Conservation (phyloP, 2,888 invertebrate species). For the Sinopyrophorus schimmeli region DNA sequence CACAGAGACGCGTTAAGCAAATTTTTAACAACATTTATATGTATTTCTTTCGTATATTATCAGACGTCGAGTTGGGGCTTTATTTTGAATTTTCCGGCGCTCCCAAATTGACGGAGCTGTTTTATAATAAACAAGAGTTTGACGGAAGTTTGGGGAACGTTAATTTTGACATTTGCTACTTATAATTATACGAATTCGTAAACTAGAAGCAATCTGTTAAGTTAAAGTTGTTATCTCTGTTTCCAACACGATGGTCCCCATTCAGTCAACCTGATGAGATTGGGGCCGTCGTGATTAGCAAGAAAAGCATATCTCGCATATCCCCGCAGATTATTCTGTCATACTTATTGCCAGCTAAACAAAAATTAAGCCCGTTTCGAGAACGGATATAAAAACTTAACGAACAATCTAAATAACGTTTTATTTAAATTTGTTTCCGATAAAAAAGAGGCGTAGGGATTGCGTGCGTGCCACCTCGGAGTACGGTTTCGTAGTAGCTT, state of each 20-base stretch:
- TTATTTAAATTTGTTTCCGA: conserved; percentile 5
- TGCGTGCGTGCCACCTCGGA: conserved; percentile 13
- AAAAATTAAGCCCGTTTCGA: conserved; percentile 24
- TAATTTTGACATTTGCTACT: conserved; percentile 15
- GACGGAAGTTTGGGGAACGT: conserved; percentile 3
- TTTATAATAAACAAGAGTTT: conserved; percentile 5
- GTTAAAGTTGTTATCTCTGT: conserved; percentile 47
- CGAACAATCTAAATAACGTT: conserved; percentile 5
- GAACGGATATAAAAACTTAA: conserved; percentile 15
- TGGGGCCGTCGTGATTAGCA: conserved; percentile 45
- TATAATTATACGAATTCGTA: conserved; percentile 28
- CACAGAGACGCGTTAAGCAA: conserved; percentile 36
- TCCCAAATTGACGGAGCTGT: background rate
- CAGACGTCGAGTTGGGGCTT: conserved; percentile 19
- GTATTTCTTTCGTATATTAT: conserved; percentile 26
- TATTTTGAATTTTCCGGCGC: conserved; percentile 10
- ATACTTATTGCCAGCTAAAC: conserved; percentile 25
- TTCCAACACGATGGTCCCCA: conserved; percentile 49
- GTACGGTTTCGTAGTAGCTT: conserved; percentile 9
- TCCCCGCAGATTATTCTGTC: conserved; percentile 28
- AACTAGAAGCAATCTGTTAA: conserved; percentile 32
- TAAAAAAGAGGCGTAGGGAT: conserved; percentile 8
- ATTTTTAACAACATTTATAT: conserved; percentile 32
- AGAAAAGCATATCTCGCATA: conserved; percentile 41
- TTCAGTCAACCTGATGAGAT: conserved; percentile 45